Evolutionary conservation across 2,888 invertebrate genomes (phyloP), one percentile per base, ranked within the genome.

Genomic region (Diarsia rubi): DNA sequence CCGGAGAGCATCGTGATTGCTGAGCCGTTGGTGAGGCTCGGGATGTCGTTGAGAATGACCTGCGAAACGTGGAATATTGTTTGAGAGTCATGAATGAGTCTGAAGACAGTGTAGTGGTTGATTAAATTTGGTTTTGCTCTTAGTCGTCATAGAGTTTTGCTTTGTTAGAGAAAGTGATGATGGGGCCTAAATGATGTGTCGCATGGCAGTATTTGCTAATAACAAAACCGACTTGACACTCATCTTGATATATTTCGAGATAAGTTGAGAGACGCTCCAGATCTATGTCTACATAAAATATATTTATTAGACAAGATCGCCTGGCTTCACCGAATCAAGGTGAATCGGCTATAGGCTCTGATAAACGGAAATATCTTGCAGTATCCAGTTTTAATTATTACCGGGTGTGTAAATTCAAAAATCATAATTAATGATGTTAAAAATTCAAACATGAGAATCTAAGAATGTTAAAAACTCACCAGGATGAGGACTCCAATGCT

Each of bases 1-100:
- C 97, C 93, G n/a, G 97, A 97, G 21, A 98, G 95, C 85, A 98
- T 97, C 52, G 97, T 96, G 81, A 98, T 97, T 0, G 98, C 98
- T 0, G 98, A 97, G 71, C 97, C 96, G 90, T 98, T 97, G 57
- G 97, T 97, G 42, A 98, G 93, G 64, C 98, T 97, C 12, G 98
- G 97, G 57, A 98, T 97, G 85, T 98, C 97, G 92, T 98, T 98
- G 57, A 97, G 93, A 57, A 97, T 96, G 79, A 98, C 98, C 93
- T 98, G 94, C 14, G n/a, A 45, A 73, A n/a, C 8, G 6, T 66
- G 42, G n/a, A 31, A 12, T 16, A 8, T 27, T 16, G 27, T 59
- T 57, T 57, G 57, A 27, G 19, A 14, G 54, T 2, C n/a, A 45
- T 19, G 14, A 52, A n/a, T 62, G 5, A 14, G 31, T 45, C 45